phyloP scores from a whole-genome alignment of 2,113 vertebrate genomes.

The Martes martes region DNA sequence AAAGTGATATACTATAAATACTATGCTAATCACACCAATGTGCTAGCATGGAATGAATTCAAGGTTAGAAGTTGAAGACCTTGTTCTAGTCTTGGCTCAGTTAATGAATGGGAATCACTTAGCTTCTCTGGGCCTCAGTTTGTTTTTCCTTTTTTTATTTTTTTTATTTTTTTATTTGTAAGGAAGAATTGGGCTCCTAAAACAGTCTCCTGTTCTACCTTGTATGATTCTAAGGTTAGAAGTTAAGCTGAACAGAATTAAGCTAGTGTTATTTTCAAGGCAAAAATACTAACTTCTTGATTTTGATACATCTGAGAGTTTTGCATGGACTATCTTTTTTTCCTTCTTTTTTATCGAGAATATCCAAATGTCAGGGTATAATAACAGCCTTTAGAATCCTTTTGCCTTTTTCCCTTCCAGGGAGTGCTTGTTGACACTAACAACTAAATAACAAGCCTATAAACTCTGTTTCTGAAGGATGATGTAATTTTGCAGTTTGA shows the following conservation, averaged over 20 bases:
- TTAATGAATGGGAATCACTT: background rate
- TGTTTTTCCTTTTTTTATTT: too few relatives aligned
- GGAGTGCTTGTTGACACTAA: slow-evolving; percentile 52
- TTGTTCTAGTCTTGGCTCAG: background rate
- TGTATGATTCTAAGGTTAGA: background rate
- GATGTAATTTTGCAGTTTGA: slow-evolving; percentile 13
- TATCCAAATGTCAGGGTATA: background rate
- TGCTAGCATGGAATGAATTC: background rate
- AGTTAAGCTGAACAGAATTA: background rate
- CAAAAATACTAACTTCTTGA: background rate
- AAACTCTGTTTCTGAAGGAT: slow-evolving; percentile 32
- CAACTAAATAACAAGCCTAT: slow-evolving; percentile 34
- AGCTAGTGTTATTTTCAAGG: background rate
- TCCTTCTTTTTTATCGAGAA: background rate
- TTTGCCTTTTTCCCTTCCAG: background rate
- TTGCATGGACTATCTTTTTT: background rate
- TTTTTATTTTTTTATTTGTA: background rate
- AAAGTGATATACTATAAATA: background rate
- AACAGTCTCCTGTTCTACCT: background rate
- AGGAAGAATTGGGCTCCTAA: background rate
- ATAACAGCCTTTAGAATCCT: background rate
- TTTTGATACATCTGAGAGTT: background rate
- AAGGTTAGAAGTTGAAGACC: background rate
- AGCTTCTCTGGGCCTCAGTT: background rate
- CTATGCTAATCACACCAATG: background rate